Conservation (phyloP, 2,888 invertebrate genomes). For the Laothoe populi region DNA sequence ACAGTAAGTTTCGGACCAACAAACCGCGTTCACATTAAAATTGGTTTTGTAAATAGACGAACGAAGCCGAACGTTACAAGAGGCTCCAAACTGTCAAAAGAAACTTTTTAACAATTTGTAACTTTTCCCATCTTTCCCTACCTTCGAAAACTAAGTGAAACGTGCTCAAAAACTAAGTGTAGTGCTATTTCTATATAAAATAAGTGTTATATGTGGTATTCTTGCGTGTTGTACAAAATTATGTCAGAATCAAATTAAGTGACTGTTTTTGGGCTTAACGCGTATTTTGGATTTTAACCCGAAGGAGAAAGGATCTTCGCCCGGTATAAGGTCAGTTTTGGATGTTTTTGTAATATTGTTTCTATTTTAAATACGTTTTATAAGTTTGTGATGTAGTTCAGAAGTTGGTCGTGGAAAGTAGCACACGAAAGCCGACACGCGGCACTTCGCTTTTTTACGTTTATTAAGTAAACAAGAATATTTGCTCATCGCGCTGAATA, state of each 20-base stretch:
- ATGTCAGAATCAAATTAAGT: slow-evolving; percentile 1
- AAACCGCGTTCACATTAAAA: slow-evolving; percentile 5
- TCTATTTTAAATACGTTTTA: slow-evolving; percentile 1
- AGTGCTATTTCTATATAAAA: not conserved
- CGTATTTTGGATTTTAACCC: slow-evolving; percentile 45
- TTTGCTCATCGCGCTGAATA: slow-evolving; percentile 19
- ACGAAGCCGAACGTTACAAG: slow-evolving; percentile 24
- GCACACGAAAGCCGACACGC: slow-evolving; percentile 47
- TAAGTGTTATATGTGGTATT: slow-evolving; percentile 4
- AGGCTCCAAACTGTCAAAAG: slow-evolving; percentile 36
- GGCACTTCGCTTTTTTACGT: slow-evolving; percentile 48
- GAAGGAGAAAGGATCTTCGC: slow-evolving; percentile 33
- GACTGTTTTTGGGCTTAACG: slow-evolving; percentile 31
- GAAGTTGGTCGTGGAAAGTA: slow-evolving; percentile 42
- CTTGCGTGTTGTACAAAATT: slow-evolving; percentile 7
- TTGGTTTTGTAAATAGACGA: slow-evolving; percentile 10
- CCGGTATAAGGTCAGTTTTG: slow-evolving; percentile 38
- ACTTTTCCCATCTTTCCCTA: slow-evolving; percentile 16
- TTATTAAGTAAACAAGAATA: slow-evolving; percentile 52
- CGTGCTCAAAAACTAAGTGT: slow-evolving; percentile 3
- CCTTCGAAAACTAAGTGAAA: slow-evolving; percentile 18
- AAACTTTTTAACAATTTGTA: slow-evolving; percentile 33
- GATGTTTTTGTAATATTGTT: slow-evolving; percentile 21
- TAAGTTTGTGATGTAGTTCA: slow-evolving; percentile 25
- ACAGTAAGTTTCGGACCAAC: slow-evolving; percentile 24